Base-by-base conservation (phyloP, 2,888 invertebrate species). In the Chrysolina americana region DNA sequence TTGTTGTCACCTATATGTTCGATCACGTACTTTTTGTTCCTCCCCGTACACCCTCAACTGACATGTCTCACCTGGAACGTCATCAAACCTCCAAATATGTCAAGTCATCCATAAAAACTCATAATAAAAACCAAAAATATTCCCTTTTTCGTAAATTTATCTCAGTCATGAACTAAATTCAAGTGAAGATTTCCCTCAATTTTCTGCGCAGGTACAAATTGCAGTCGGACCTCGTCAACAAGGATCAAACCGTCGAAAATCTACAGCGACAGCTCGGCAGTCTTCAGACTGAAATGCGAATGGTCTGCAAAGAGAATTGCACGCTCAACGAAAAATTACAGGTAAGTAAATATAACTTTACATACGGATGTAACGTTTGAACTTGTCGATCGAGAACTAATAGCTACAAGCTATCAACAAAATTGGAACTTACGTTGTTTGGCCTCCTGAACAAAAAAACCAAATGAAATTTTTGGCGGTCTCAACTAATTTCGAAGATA, bases 171-270 rank as follows among this genome's bases (percentile, higher is more conserved):
- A 53, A 41, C 53, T 17, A 53, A 53, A 68, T 41, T 44, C 53
- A 15, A 41, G 53, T 66, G 65, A 41, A 19, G 11, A 50, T 44
- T 47, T 62, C 64, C 64, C 65, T 11, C 19, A 66, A 50, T 65
- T 19, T 70, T n/a, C 15, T 19, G 11, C 36, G 23, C 86, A 93
- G 93, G 83, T 92, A 92, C 81, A 89, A 91, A 79, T 86, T 93
- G 77, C 92, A 92, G 83, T 91, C 92, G 82, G 92, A 92, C 81
- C 83, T 93, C 75, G 89, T 92, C 86, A 90, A 90, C 50, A 92
- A 92, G 80, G 93, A 93, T 80, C 91, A 91, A 79, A 90, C 90
- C 17, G 87, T 92, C 78, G 93, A 93, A 82, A 90, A 89, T 9
- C 89, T 93, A 53, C 90, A 92, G 71, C 89, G 90, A 66, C 92